Conservation (phyloP, 2,797 vertebrate species). For the Natrix natrix region DNA sequence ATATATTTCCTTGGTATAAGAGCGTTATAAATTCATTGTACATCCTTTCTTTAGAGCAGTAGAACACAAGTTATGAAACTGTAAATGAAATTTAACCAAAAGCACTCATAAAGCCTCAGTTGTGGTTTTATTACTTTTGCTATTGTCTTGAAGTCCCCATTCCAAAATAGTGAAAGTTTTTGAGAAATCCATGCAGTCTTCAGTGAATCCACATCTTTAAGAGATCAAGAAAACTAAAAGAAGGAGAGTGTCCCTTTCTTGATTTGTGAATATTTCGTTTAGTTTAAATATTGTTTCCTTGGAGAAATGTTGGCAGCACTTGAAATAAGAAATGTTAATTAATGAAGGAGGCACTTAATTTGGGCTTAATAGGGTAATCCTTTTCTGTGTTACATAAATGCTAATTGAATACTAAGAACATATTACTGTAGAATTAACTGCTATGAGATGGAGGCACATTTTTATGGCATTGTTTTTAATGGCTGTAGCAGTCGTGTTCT, state of each 20-base stretch:
- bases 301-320: slow-evolving; percentile 64
- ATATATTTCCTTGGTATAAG: background rate
- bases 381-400: slow-evolving; percentile 69
- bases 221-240: slow-evolving; percentile 13
- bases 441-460: slow-evolving; percentile 51
- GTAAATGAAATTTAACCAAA: background rate
- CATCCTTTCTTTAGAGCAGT: background rate
- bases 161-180: background rate
- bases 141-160: background rate
- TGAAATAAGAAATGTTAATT: slow-evolving; percentile 70
- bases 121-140: background rate
- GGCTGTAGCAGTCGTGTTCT: slow-evolving; percentile 23
- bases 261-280: slow-evolving; percentile 8
- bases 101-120: background rate
- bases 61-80: background rate
- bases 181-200: background rate
- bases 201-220: slow-evolving; percentile 25
- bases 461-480: slow-evolving; percentile 52
- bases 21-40: background rate
- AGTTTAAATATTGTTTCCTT: slow-evolving; percentile 51
- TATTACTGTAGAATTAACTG: slow-evolving; percentile 62
- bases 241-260: slow-evolving; percentile 21
- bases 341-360: slow-evolving; percentile 70
- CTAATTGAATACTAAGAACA: slow-evolving; percentile 76
- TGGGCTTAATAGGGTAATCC: slow-evolving; percentile 72